A percentile compares a stretch with the other conserved stretches of the same genome.
These are phyloP conservation scores for Drosophila repletoides DNA, from an alignment of 1,140 invertebrate species.

Conservation along the genomic window DNA sequence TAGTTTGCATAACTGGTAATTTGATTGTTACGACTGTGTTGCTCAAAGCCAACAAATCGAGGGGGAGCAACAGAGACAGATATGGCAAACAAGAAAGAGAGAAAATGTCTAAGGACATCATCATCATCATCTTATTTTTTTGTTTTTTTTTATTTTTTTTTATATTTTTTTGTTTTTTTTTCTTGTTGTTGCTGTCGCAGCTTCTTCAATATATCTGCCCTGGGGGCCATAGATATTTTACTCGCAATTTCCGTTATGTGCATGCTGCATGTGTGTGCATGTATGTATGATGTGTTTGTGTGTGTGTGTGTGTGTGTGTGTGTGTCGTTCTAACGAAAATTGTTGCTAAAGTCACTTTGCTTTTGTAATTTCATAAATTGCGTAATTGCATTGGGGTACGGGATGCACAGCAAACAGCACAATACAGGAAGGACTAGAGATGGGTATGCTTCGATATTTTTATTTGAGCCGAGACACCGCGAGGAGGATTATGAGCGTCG, in stretches of 20 bases:
- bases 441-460: too few relatives aligned
- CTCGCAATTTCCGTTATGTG: slow-evolving; percentile 48
- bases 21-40: slow-evolving; percentile 48
- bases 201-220: slow-evolving; percentile 18
- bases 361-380: slow-evolving; percentile 64
- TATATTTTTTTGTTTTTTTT: not conserved
- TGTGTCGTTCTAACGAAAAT: slow-evolving; percentile 26
- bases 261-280: slow-evolving; percentile 13
- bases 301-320: not conserved
- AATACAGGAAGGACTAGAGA: not conserved
- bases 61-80: not conserved
- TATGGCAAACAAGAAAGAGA: not conserved
- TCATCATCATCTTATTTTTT: not conserved
- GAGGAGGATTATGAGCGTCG: too few relatives aligned
- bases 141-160: slow-evolving; percentile 8
- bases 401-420: not conserved
- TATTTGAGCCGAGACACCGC: too few relatives aligned
- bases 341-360: slow-evolving; percentile 50
- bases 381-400: slow-evolving; percentile 55
- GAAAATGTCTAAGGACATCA: not conserved
- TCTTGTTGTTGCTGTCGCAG: slow-evolving; percentile 15
- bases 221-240: slow-evolving; percentile 21
- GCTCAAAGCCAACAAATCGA: not conserved
- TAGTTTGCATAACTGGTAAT: slow-evolving; percentile 66
- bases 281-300: not conserved